Evolutionary conservation across 2,888 invertebrate species (phyloP), one percentile per base, ranked within the genome.

Genomic region (Blastobasis adustella): DNA sequence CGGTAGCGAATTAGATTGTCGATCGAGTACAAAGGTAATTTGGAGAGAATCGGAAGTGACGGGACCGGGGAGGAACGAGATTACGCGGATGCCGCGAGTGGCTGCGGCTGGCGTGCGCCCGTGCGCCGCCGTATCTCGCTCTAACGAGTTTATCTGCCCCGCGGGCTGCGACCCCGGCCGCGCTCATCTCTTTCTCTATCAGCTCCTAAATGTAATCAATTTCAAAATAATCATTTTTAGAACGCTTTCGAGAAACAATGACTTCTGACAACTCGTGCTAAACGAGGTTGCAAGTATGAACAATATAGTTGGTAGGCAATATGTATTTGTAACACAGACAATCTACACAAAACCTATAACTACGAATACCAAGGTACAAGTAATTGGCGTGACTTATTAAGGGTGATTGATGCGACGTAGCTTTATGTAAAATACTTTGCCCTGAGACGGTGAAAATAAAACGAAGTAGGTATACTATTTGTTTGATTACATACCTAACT

Each of bases 141-240:
- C 73, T 87, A 88, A 88, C 85, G 79, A 88, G 83, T 81, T 88
- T 88, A 86, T 85, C 82, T 84, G 84, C 83, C 87, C 85, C 79
- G 84, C 82, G 85, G 86, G 85, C 79, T 80, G 73, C 72, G 65
- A 68, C 73, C 69, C 66, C 71, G 59, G 60, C 73, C 69, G 70
- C 61, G 73, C 73, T 84, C 81, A 81, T 82, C 77, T 79, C 73
- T 74, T 76, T 74, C 73, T 71, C 69, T 73, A 79, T 80, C 79
- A 76, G 55, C 59, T 62, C 61, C 71, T 72, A 77, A 82, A 82
- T 79, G 65, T 73, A 76, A 82, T 84, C 71, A 76, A 75, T 74
- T 77, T 71, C 63, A 56, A 59, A 49, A 58, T 66, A 66, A 65
- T 65, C 56, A 61, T 64, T 62, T 49, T 49, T 52, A 37, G 23